Evolutionary conservation across 2,888 invertebrate species (phyloP), one percentile per base, ranked within the genome.

Genomic region (Girardia tigrina): DNA sequence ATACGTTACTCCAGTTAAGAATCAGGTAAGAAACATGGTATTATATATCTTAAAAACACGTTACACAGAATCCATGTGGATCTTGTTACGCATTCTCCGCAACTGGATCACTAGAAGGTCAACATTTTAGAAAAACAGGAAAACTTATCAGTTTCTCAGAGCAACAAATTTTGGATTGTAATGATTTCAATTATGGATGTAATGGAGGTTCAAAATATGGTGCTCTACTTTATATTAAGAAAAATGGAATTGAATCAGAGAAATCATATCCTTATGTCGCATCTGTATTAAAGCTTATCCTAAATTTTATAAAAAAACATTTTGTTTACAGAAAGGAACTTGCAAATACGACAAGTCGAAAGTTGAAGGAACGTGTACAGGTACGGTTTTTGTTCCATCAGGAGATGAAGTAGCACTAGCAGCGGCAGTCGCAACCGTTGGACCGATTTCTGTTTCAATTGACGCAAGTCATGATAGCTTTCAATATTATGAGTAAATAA

Each of bases 1-100:
- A 74, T 91, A 88, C 0, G 91, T 94, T 1, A 91, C 93, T 0
- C 87, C 88, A 75, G 93, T 94, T 0, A 94, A 94, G 83, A 88
- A 94, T 85, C 94, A 94, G 84, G 86, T 86, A 78, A 42, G 74
- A 36, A 12, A 12, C 16, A 12, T n/a, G n/a, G n/a, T n/a, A n/a
- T n/a, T n/a, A n/a, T n/a, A n/a, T n/a, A n/a, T n/a, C n/a, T n/a
- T n/a, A n/a, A n/a, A n/a, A n/a, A n/a, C n/a, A n/a, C n/a, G n/a
- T n/a, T n/a, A n/a, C n/a, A n/a, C n/a, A n/a, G n/a, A n/a, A n/a
- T n/a, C n/a, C 16, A 12, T 36, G 36, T 36, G 36, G 16, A 16
- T 36, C 36, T 12, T 36, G 36, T 36, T 36, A 36, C 16, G 36
- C 36, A 8, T 36, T 36, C 36, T 36, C 36, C 8, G 16, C 36